A percentile compares a stretch with the other conserved stretches of the same genome.
Evolutionary conservation across 2,113 vertebrate genomes (phyloP).

Genomic region (Casuarius casuarius): DNA sequence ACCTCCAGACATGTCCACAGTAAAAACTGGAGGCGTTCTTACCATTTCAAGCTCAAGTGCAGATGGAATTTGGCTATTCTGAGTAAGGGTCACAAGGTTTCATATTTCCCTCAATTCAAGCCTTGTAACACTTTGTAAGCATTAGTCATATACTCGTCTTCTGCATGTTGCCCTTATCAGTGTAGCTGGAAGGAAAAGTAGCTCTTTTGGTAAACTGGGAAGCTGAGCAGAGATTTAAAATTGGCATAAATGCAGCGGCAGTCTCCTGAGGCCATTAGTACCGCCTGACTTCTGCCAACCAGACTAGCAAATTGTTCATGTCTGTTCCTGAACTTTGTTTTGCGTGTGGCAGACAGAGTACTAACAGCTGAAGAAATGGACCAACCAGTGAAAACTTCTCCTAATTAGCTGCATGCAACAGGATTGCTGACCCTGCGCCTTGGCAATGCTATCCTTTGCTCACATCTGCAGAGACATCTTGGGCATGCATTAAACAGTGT

Average conservation of each 20-base stretch:
- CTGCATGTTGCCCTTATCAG: neutral
- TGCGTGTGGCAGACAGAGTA: neutral
- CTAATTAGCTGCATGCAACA: neutral
- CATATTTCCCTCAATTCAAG: slow-evolving; percentile 27
- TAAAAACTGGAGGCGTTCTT: neutral
- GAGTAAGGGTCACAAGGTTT: slow-evolving; percentile 57
- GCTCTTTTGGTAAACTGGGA: neutral
- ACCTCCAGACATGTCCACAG: neutral
- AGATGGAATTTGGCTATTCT: slow-evolving; percentile 39
- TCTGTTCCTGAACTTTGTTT: slow-evolving; percentile 45
- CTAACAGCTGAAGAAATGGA: slow-evolving; percentile 4
- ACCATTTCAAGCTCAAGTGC: slow-evolving; percentile 1
- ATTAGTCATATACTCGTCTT: slow-evolving; percentile 16
- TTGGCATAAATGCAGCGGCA: neutral
- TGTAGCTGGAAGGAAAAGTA: slow-evolving; percentile 25
- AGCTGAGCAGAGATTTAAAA: neutral
- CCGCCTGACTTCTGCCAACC: slow-evolving; percentile 1
- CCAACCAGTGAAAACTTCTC: neutral
- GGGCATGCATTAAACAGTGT: neutral
- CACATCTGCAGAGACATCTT: neutral
- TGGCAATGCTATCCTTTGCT: neutral
- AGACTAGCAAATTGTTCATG: neutral
- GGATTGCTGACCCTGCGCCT: neutral
- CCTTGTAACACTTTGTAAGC: neutral
- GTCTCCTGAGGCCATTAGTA: neutral